A percentile compares a stretch with the other conserved stretches of the same genome.
These are phyloP conservation scores for Pheosia tremula DNA, from an alignment of 2,888 invertebrate species.

Conservation along the genomic window DNA sequence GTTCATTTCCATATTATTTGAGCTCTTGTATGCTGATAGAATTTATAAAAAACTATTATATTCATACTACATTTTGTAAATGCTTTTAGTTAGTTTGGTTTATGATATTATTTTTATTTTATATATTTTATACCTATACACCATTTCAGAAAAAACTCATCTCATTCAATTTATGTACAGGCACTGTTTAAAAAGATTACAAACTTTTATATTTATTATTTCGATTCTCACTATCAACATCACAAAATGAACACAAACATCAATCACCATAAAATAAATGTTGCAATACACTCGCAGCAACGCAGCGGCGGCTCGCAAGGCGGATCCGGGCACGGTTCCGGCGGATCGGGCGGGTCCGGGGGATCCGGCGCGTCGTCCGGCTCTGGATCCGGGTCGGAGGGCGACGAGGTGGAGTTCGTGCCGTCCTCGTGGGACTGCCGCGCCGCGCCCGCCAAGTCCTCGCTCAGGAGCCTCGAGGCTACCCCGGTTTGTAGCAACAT, in stretches of 20 bases:
- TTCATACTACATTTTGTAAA: no score
- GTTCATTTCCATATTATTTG: neutral
- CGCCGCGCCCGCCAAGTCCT: slow-evolving; percentile 90
- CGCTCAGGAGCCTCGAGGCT: slow-evolving; percentile 78
- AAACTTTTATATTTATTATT: neutral
- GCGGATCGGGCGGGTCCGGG: slow-evolving; percentile 38
- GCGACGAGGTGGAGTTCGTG: slow-evolving; percentile 89
- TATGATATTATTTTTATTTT: neutral
- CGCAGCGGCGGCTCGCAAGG: slow-evolving; percentile 50
- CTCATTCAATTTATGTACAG: neutral
- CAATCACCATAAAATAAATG: neutral
- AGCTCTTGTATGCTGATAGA: neutral
- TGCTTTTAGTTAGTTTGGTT: neutral
- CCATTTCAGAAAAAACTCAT: neutral
- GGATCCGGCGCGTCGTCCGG: slow-evolving; percentile 54
- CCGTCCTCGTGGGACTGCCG: slow-evolving; percentile 93
- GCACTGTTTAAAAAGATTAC: neutral
- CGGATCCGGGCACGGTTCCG: slow-evolving; percentile 23
- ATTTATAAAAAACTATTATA: no score
- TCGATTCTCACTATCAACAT: neutral
- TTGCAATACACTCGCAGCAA: slow-evolving; percentile 43
- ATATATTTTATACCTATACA: neutral
- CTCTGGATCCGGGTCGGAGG: slow-evolving; percentile 77
- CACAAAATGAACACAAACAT: neutral
- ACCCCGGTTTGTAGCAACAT: slow-evolving; percentile 46